Base-by-base conservation (phyloP, 2,888 invertebrate species). In the Crematogaster levior region DNA sequence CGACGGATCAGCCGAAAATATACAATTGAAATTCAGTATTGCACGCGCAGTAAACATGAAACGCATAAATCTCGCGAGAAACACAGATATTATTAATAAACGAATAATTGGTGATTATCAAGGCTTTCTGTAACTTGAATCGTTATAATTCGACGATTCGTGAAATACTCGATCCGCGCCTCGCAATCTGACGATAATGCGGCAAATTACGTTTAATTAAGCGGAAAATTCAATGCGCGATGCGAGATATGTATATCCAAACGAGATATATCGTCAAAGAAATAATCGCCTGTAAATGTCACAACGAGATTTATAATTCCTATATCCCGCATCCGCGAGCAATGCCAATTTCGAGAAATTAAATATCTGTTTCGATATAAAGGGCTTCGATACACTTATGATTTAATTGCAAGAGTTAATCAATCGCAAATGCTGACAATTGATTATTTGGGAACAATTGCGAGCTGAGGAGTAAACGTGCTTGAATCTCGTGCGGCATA, bases 191-290 rank as follows among this genome's bases (percentile, higher is more conserved):
- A 68, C 48, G 51, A 51, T 68, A 15, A 30, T 15, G 48, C 63
- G 34, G 68, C 51, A 51, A 51, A 68, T 68, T 51, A 68, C 34
- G 51, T 68, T 68, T 68, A 51, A 68, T 34, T 68, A 34, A 34
- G 21, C 34, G 15, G 30, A 68, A 68, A 65, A 65, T 65, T 40
- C 43, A 46, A 46, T 15, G 43, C 34, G 34, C 48, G 68, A 21
- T 15, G 30, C 48, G 34, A 51, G 27, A 43, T 43, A 43, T n/a
- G n/a, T n/a, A n/a, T 43, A 27, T 37, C 12, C 61, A 15, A 60
- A 21, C 63, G 27, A 9, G 43, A 24, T 21, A 63, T 63, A 56
- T 56, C 18, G 43, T 27, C 63, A 43, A 43, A 65, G 27, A 24
- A 46, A 65, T 65, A 27, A 65, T 65, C 27, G 43, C 18, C 10